Evolutionary conservation across 2,888 invertebrate genomes (phyloP), one percentile per base, ranked within the genome.

Genomic region (Plebejus melissa): DNA sequence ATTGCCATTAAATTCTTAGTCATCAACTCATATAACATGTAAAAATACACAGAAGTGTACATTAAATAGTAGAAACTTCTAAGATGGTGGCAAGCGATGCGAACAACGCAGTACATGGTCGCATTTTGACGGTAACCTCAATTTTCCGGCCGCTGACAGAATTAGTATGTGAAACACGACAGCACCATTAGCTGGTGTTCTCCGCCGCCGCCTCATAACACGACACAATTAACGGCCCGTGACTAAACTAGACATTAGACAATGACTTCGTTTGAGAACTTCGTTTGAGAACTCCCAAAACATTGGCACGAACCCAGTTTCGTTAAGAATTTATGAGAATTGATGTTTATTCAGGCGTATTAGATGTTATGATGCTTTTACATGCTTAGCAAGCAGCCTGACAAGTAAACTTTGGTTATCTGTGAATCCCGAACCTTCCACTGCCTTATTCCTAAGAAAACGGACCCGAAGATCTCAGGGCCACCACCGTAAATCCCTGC

Each of bases 131-230:
- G 65, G 60, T 65, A 36, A 32, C 65, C 36, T 36, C 36, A 36
- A 65, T 65, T 65, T 65, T 13, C 65, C 65, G 32, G 16, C 32
- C 28, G 60, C 32, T 36, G 36, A 65, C 36, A 65, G 65, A 65
- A 65, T 65, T 65, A 65, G 65, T 65, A 65, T 32, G 65, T 65
- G 65, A 65, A 65, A 65, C 65, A 65, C 65, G 65, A 65, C 65
- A 32, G 13, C 13, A 32, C 65, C 65, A 65, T 65, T 65, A 65
- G 32, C 65, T 65, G 32, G 13, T 65, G 65, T 65, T 65, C 65
- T 65, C 65, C 65, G 60, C 60, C 58, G 58, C 58, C 60, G 65
- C 32, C 32, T 32, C 65, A 65, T 65, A 65, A 65, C 65, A 65
- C 65, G 65, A 65, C 65, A 65, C 65, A 65, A 65, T 65, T 65